Evolutionary conservation across 35 echinoderm and acorn worm genomes (phyloP).

Genomic region (Patiria miniata): DNA sequence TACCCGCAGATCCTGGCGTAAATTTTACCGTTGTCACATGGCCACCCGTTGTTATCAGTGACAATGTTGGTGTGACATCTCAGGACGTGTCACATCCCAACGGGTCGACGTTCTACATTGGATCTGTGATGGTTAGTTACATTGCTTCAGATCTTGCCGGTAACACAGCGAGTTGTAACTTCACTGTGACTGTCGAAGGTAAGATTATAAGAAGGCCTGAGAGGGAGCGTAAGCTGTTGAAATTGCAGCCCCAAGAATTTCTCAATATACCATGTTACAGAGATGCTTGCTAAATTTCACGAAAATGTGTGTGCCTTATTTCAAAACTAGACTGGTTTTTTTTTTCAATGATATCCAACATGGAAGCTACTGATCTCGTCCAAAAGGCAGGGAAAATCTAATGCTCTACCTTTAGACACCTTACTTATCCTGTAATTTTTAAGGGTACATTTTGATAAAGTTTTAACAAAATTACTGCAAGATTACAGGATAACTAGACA

Average conservation of each 20-base stretch:
- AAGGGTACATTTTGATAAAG: no score
- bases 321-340: not conserved
- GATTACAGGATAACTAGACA: no score
- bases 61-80: conserved; percentile 18
- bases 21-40: conserved; percentile 22
- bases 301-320: not conserved
- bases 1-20: conserved; percentile 8
- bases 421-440: no score
- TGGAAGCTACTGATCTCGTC: not conserved
- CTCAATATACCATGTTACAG: not conserved
- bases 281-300: not conserved
- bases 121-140: not conserved
- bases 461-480: no score
- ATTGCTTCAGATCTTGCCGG: conserved; percentile 37
- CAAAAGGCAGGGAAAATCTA: not conserved
- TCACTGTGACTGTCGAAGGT: conserved; percentile 44
- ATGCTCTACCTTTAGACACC: no score
- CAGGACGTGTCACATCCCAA: not conserved
- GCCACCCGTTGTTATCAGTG: not conserved
- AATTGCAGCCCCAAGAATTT: not conserved
- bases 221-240: no score
- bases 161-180: conserved; percentile 16
- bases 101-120: conserved; percentile 27
- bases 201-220: not conserved
- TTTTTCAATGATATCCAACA: not conserved